Conservation (phyloP, 2,888 invertebrate species). For the Zygogramma bicolorata region DNA sequence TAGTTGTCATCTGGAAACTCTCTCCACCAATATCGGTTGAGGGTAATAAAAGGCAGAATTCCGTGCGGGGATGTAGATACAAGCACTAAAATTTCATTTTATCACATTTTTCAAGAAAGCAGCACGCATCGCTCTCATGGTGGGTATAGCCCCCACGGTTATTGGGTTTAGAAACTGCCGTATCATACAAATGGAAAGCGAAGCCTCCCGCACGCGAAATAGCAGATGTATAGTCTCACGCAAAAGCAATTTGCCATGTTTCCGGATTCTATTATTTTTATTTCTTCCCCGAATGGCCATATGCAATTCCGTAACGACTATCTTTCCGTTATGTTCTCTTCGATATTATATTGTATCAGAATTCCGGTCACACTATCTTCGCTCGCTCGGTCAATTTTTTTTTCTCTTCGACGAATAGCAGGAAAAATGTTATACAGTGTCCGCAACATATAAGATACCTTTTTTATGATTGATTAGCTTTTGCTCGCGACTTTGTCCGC, state of each 20-base stretch:
- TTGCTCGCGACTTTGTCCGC: too few species aligned
- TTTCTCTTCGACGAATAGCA: too few species aligned
- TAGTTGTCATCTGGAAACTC: background rate
- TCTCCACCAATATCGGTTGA: background rate
- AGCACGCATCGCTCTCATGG: background rate
- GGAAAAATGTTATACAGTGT: too few species aligned
- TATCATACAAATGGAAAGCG: constrained; percentile 29
- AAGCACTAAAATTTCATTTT: constrained; percentile 16
- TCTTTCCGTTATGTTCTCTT: too few species aligned
- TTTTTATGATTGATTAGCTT: too few species aligned
- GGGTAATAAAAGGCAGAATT: background rate
- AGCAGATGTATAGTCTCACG: background rate
- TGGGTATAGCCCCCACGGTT: constrained; percentile 23
- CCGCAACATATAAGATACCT: too few species aligned
- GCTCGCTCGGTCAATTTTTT: too few species aligned
- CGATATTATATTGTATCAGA: too few species aligned
- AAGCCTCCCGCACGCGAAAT: background rate
- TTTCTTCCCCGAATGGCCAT: background rate
- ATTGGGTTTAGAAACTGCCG: constrained; percentile 32
- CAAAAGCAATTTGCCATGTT: background rate
- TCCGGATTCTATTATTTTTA: background rate
- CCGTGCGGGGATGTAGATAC: background rate
- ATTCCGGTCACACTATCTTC: too few species aligned
- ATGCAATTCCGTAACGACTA: background rate
- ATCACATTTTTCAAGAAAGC: constrained; percentile 2